Evolutionary conservation across 2,797 vertebrate genomes (phyloP), one percentile per base, ranked within the genome.

Genomic region (Anguilla obscura): DNA sequence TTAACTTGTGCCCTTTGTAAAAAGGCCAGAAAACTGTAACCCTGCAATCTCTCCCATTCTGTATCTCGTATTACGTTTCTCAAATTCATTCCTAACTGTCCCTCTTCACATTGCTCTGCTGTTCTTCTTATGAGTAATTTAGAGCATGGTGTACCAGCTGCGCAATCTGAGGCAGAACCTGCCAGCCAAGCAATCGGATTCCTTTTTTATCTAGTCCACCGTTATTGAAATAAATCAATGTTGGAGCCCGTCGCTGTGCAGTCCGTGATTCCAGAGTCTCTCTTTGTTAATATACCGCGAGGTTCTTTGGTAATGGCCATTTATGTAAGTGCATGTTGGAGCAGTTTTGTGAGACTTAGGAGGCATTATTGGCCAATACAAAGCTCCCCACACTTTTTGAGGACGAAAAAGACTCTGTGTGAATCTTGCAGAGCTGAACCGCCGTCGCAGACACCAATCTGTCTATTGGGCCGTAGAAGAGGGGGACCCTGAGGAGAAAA

Each of bases 391-490:
- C 14, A 33, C 74, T 14, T 8, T 82, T n/a, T 48, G 76, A 16
- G 33, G 33, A 21, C 9, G 0, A 36, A 7, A 27, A 27, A 27
- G 63, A n/a, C 69, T 71, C 30, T 79, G 76, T 48, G 76, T 50
- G 79, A 82, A n/a, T 82, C 24, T n/a, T 0, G 50, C 48, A 84
- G n/a, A n/a, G 83, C 83, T 36, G 50, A 54, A 7, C 27, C 4
- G 30, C 27, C n/a, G 30, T 36, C 18, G 27, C n/a, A 27, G 52
- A 33, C 83, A 33, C n/a, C 30, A 56, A 27, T 85, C 54, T 85
- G 52, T 56, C 83, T 85, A n/a, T 58, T 85, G 30, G 52, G 83
- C 54, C 54, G 16, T 33, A 14, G 52, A 85, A 85, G 83, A 36
- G 24, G 54, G n/a, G 83, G 52, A 12, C n/a, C 1, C 52, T 0